A percentile compares a stretch with the other conserved stretches of the same genome.
Conservation (phyloP, 2,113 vertebrate genomes). For the Ptyas mucosa region DNA sequence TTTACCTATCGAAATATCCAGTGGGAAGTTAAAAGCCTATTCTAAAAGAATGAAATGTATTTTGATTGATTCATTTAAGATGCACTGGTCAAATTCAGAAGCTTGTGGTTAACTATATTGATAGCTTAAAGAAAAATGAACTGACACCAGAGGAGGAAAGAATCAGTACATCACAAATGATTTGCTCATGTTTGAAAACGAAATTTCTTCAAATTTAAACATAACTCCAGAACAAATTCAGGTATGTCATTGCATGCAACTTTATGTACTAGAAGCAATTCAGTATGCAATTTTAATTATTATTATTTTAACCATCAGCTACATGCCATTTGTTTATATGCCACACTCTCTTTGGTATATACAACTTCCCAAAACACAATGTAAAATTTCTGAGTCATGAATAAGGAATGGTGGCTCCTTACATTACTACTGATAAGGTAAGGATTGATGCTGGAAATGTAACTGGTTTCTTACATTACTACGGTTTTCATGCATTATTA, state of each 20-base stretch:
- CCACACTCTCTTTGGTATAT: background rate
- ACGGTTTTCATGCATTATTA: background rate
- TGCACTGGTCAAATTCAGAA: background rate
- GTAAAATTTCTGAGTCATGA: background rate
- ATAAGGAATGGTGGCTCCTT: background rate
- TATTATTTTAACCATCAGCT: background rate
- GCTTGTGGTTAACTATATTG: background rate
- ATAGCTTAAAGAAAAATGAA: background rate
- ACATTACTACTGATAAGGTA: background rate
- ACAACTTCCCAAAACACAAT: background rate
- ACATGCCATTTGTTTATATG: background rate
- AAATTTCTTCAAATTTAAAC: background rate
- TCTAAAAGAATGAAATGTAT: background rate
- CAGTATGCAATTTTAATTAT: background rate
- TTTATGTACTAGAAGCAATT: background rate
- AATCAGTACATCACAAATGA: background rate
- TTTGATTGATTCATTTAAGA: background rate
- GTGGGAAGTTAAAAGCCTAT: background rate
- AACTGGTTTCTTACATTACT: background rate
- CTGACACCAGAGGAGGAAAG: background rate
- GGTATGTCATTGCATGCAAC: background rate
- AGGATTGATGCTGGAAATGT: background rate
- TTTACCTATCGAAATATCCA: background rate
- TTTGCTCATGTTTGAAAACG: background rate
- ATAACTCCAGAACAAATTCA: background rate